Conservation (phyloP, 2,888 invertebrate genomes). For the Subacronicta megacephala region DNA sequence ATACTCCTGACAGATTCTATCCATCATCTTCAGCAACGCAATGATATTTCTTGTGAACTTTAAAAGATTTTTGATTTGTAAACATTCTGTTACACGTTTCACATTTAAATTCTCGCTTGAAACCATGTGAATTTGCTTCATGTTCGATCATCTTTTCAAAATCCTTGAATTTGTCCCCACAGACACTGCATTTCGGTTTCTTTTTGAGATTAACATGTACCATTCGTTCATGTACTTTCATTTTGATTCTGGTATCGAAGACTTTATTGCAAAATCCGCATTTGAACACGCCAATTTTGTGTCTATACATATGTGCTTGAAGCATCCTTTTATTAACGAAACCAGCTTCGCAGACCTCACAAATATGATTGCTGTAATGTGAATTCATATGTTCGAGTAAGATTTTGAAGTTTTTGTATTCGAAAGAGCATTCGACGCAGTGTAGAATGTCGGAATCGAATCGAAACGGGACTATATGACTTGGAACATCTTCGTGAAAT, state of each 20-base stretch:
- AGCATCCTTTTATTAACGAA: slow-evolving; percentile 67
- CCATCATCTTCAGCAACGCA: slow-evolving; percentile 25
- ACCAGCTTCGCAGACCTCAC: slow-evolving; percentile 67
- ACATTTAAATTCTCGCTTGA: slow-evolving; percentile 54
- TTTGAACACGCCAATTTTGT: slow-evolving; percentile 67
- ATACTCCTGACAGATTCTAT: neutral
- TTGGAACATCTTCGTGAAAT: slow-evolving; percentile 59
- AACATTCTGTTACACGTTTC: slow-evolving; percentile 59
- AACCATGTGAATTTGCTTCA: slow-evolving; percentile 47
- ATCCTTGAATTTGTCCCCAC: slow-evolving; percentile 61
- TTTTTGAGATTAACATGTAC: slow-evolving; percentile 69
- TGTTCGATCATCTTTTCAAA: slow-evolving; percentile 54
- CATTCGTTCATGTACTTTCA: slow-evolving; percentile 78
- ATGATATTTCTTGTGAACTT: slow-evolving; percentile 30
- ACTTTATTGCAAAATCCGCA: slow-evolving; percentile 80
- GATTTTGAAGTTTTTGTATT: slow-evolving; percentile 66
- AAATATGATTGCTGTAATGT: slow-evolving; percentile 71
- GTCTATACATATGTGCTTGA: slow-evolving; percentile 67
- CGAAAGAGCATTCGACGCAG: slow-evolving; percentile 65
- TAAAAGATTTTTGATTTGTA: slow-evolving; percentile 24
- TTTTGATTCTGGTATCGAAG: slow-evolving; percentile 78
- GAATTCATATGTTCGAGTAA: slow-evolving; percentile 70
- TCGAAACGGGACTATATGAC: slow-evolving; percentile 69
- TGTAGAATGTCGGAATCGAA: slow-evolving; percentile 60
- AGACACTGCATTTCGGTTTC: slow-evolving; percentile 70